phyloP scores from a whole-genome alignment of 2,797 vertebrate species.

The Carapus acus region DNA sequence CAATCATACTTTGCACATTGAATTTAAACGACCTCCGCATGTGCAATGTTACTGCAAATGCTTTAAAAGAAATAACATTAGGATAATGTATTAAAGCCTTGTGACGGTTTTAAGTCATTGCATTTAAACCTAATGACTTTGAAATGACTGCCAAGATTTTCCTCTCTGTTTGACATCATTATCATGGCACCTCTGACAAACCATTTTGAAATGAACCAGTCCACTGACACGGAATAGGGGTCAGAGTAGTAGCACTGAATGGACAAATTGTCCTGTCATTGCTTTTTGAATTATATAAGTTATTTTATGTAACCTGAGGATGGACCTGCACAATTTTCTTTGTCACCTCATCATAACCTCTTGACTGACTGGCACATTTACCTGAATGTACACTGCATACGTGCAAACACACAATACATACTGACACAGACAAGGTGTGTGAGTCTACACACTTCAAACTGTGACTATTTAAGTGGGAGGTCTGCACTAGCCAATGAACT shows the following conservation, averaged over 20 bases:
- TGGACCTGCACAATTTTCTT: slow-evolving; percentile 68
- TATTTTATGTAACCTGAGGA: slow-evolving; percentile 97
- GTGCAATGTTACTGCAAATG: slow-evolving; percentile 58
- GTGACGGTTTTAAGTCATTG: slow-evolving; percentile 55
- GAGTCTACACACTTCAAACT: slow-evolving; percentile 41
- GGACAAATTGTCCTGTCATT: slow-evolving; percentile 95
- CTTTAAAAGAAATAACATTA: slow-evolving; percentile 58
- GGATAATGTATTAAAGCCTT: slow-evolving; percentile 49
- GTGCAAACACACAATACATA: slow-evolving; percentile 32
- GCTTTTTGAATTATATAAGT: slow-evolving; percentile 94
- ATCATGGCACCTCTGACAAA: slow-evolving; percentile 70
- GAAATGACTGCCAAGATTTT: slow-evolving; percentile 51
- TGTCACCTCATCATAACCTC: slow-evolving; percentile 75
- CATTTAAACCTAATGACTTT: slow-evolving; percentile 58
- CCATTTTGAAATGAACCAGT: slow-evolving; percentile 80
- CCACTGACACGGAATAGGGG: slow-evolving; percentile 86
- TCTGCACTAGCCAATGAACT: slow-evolving; percentile 90
- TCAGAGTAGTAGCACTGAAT: slow-evolving; percentile 93
- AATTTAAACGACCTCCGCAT: slow-evolving; percentile 54
- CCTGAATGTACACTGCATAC: neutral
- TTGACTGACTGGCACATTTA: slow-evolving; percentile 33
- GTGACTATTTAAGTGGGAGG: slow-evolving; percentile 95
- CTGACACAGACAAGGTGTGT: too few species aligned
- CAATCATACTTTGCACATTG: too few species aligned
- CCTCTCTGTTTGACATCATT: slow-evolving; percentile 57